A percentile compares a stretch with the other conserved stretches of the same genome.
These are phyloP conservation scores for Netelia melanura DNA, from an alignment of 2,888 invertebrate genomes.

Conservation along the genomic window DNA sequence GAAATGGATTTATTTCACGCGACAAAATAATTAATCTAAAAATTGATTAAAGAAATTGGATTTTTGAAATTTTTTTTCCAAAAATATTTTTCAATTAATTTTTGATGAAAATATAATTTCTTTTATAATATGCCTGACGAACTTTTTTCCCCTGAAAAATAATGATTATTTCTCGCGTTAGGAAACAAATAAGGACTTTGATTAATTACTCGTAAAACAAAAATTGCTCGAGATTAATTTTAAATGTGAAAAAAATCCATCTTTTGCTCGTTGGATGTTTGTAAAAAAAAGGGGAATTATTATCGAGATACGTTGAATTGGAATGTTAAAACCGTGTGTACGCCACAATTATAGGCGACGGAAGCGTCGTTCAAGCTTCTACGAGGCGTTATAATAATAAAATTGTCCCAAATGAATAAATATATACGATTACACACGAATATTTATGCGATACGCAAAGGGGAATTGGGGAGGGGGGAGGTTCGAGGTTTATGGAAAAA, in stretches of 20 bases:
- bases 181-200: too few species aligned
- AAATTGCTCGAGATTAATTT: too few species aligned
- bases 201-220: too few species aligned
- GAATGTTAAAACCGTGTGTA: slow-evolving; percentile 13
- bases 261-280: slow-evolving; percentile 13
- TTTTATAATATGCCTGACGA: too few species aligned
- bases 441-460: slow-evolving; percentile 39
- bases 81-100: too few species aligned
- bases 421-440: neutral
- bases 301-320: neutral
- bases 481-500: neutral
- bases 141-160: too few species aligned
- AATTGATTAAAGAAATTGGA: neutral
- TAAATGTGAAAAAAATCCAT: slow-evolving; percentile 11
- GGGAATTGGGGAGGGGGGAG: neutral
- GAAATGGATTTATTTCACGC: slow-evolving; percentile 20
- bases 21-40: slow-evolving; percentile 5
- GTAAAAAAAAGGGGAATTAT: neutral
- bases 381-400: slow-evolving; percentile 37
- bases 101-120: too few species aligned
- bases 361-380: slow-evolving; percentile 55
- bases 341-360: slow-evolving; percentile 26
- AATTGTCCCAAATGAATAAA: slow-evolving; percentile 4
- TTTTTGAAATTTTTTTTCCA: too few species aligned
- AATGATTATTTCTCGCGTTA: too few species aligned